A percentile compares a stretch with the other conserved stretches of the same genome.
These are phyloP conservation scores for Genyomyrus donnyi DNA, from an alignment of 2,113 vertebrate species.

Conservation along the genomic window DNA sequence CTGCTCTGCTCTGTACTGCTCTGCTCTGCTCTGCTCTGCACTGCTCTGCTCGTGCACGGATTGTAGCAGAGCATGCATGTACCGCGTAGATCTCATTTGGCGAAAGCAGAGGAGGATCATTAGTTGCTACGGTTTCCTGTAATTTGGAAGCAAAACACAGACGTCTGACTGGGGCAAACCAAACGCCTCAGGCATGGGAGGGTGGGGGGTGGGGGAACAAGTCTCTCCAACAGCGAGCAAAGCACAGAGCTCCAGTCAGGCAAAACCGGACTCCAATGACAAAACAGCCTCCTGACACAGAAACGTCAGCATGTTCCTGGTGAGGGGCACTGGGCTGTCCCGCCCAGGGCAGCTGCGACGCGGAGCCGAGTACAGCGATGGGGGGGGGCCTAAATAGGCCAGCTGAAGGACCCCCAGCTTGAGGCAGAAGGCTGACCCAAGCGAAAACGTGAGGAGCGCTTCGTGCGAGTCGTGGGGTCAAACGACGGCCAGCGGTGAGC, in stretches of 20 bases:
- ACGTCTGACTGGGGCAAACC: conserved; percentile 27
- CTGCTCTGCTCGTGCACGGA: not conserved
- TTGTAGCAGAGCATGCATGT: not conserved
- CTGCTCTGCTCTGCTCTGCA: no score
- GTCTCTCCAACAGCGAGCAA: not conserved
- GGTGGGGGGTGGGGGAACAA: not conserved
- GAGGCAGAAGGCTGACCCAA: not conserved
- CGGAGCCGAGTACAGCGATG: not conserved
- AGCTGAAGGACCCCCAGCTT: not conserved
- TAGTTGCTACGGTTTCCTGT: conserved; percentile 37
- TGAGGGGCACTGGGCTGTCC: not conserved
- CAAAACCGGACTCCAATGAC: not conserved
- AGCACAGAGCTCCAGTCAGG: not conserved
- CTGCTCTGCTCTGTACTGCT: not conserved
- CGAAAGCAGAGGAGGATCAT: conserved; percentile 32
- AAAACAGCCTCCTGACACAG: not conserved
- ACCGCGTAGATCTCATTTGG: not conserved
- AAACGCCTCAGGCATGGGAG: not conserved
- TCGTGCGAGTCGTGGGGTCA: not conserved
- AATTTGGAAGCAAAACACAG: conserved; percentile 42
- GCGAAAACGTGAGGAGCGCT: not conserved
- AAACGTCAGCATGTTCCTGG: not conserved
- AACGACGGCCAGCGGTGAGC: not conserved
- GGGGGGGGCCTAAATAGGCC: conserved; percentile 1
- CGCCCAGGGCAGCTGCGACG: not conserved